Conservation (phyloP, 2,888 invertebrate genomes). For the Pterobdella sp. region DNA sequence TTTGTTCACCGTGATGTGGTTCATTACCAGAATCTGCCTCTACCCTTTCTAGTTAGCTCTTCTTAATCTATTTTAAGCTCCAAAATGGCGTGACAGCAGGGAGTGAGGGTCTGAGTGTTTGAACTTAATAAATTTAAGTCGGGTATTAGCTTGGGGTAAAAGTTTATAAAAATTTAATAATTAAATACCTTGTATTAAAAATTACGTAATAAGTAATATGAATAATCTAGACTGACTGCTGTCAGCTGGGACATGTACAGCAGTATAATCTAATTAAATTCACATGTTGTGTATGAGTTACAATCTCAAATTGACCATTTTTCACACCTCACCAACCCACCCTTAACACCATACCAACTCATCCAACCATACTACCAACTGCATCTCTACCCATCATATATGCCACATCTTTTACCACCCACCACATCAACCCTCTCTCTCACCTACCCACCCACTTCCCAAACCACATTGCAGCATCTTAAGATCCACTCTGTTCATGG, state of each 20-base stretch:
- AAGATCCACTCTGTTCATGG: slow-evolving; percentile 69
- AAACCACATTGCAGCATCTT: slow-evolving; percentile 55
- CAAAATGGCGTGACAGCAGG: not conserved
- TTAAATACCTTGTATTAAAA: too few species aligned
- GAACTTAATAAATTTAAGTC: not conserved
- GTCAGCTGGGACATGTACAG: too few species aligned
- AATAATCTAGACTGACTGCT: too few species aligned
- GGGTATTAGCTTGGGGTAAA: too few species aligned
- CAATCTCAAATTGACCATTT: too few species aligned
- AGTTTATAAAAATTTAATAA: too few species aligned
- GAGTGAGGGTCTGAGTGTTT: not conserved
- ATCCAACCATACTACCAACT: not conserved
- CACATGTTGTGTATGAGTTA: too few species aligned
- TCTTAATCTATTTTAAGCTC: too few species aligned
- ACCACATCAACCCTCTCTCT: not conserved
- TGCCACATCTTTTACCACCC: not conserved
- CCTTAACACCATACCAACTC: not conserved
- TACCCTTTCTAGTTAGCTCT: slow-evolving; percentile 62
- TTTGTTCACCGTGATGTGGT: slow-evolving; percentile 82
- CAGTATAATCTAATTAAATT: too few species aligned
- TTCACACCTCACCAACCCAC: not conserved
- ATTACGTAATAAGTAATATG: too few species aligned
- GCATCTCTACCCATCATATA: not conserved
- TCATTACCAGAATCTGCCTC: slow-evolving; percentile 75
- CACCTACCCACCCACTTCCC: not conserved